Evolutionary conservation across 2,113 vertebrate genomes (phyloP), one percentile per base, ranked within the genome.

Genomic region (Myotis lucifugus): DNA sequence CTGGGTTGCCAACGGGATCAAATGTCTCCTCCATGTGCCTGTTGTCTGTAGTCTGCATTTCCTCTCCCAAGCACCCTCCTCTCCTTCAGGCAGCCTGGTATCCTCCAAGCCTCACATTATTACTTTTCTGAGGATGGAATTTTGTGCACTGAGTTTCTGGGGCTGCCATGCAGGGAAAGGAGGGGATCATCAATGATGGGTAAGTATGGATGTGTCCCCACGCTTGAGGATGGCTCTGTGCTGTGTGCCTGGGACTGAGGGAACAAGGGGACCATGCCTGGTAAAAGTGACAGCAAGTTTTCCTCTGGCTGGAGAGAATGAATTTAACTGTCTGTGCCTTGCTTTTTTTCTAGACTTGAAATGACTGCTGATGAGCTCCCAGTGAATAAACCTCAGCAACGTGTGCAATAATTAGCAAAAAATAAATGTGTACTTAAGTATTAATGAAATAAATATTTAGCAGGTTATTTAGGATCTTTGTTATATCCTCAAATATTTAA

Each of bases 401-500:
- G 0, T 2, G 50, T 27, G 18, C 17, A 3, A 52, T 78, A 69
- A 93, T 94, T 83, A 95, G 85, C 29, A 48, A 81, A 37, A 92
- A 85, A 90, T 70, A 93, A 76, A 88, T 88, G 78, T 50, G 70
- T n/a, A 11, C 50, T 97, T 86, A 95, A 64, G 86, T 95, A 83
- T 91, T 86, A 79, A 95, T 91, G 89, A 93, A 90, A 91, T 94
- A 59, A 92, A 96, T 93, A 95, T 91, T 97, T 88, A 96, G 61
- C 67, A 93, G 91, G 83, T 83, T 79, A 59, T 95, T 79, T 88
- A 50, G 74, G 74, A 76, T 88, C 64, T 91, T 94, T 89, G 59
- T 83, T 85, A 54, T 32, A 78, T 37, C 54, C 70, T 91, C 61
- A 46, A 34, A 61, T 92, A 73, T 74, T 96, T 96, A 82, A 96